phyloP scores from a whole-genome alignment of 2,113 vertebrate genomes.

The Rhineura floridana region DNA sequence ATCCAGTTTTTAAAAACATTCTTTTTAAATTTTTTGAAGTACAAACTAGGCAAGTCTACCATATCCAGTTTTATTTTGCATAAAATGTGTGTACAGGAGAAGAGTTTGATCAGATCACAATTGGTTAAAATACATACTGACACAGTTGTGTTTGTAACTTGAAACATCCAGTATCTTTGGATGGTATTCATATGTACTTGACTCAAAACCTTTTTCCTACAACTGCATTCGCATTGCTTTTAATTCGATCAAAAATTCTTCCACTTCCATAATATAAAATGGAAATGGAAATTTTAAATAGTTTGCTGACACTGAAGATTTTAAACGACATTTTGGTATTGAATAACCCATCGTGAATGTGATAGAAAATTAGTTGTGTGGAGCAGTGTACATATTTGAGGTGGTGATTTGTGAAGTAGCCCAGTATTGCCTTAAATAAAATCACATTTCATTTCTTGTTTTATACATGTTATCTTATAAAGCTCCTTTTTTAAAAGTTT shows the following conservation, averaged over 20 bases:
- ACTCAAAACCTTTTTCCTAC: conserved; percentile 74
- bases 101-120: conserved; percentile 69
- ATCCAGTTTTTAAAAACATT: conserved; percentile 81
- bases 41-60: conserved; percentile 72
- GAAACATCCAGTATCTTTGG: conserved; percentile 68
- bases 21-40: conserved; percentile 79
- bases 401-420: conserved; percentile 88
- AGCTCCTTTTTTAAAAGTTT: conserved; percentile 78
- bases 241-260: conserved; percentile 76
- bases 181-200: conserved; percentile 72
- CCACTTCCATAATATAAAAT: conserved; percentile 76
- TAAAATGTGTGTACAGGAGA: conserved; percentile 73
- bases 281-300: conserved; percentile 81
- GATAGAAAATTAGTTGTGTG: conserved; percentile 84
- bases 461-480: conserved; percentile 84
- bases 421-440: conserved; percentile 90
- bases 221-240: conserved; percentile 73
- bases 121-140: conserved; percentile 65
- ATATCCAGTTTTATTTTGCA: conserved; percentile 77
- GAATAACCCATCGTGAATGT: conserved; percentile 81
- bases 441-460: conserved; percentile 87
- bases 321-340: conserved; percentile 80
- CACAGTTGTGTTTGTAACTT: conserved; percentile 74
- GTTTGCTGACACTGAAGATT: conserved; percentile 80
- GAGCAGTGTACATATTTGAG: conserved; percentile 85